These are phyloP conservation scores for Philopotamus ludificatus DNA, from an alignment of 1,140 invertebrate genomes.

Conservation along the genomic window DNA sequence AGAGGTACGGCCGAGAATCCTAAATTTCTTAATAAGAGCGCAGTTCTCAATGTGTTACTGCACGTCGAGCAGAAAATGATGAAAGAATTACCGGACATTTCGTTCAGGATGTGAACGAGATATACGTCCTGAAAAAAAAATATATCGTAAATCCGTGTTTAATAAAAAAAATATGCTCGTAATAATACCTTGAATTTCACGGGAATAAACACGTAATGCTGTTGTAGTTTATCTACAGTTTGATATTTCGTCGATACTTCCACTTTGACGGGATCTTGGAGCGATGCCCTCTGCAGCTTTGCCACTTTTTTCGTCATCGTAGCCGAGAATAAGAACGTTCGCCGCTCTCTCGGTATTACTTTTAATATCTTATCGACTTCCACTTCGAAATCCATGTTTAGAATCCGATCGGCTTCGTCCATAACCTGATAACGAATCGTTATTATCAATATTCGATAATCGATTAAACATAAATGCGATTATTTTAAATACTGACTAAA, in stretches of 20 bases:
- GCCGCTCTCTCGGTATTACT: constrained; percentile 84
- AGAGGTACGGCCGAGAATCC: constrained; percentile 91
- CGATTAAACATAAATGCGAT: too few species aligned
- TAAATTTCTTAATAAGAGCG: constrained; percentile 83
- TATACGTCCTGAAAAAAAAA: constrained; percentile 76
- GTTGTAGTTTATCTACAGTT: constrained; percentile 94
- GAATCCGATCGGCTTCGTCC: constrained; percentile 94
- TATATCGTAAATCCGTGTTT: neutral
- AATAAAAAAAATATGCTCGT: neutral
- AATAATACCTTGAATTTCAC: constrained; percentile 81
- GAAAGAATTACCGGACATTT: constrained; percentile 93
- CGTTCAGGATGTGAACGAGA: constrained; percentile 93
- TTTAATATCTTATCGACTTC: constrained; percentile 96
- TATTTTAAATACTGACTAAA: constrained; percentile 57
- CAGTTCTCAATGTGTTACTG: constrained; percentile 84
- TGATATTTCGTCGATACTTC: constrained; percentile 97
- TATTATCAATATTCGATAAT: neutral
- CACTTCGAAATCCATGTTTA: constrained; percentile 95
- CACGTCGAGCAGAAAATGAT: constrained; percentile 98
- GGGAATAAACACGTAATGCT: constrained; percentile 95
- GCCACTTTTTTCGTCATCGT: constrained; percentile 99
- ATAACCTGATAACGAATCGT: constrained; percentile 68
- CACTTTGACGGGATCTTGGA: constrained; percentile 90
- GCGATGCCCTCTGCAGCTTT: constrained; percentile 92
- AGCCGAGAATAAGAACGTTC: constrained; percentile 91